phyloP scores from a whole-genome alignment of 2,888 invertebrate species.

The Exocentrus adspersus region DNA sequence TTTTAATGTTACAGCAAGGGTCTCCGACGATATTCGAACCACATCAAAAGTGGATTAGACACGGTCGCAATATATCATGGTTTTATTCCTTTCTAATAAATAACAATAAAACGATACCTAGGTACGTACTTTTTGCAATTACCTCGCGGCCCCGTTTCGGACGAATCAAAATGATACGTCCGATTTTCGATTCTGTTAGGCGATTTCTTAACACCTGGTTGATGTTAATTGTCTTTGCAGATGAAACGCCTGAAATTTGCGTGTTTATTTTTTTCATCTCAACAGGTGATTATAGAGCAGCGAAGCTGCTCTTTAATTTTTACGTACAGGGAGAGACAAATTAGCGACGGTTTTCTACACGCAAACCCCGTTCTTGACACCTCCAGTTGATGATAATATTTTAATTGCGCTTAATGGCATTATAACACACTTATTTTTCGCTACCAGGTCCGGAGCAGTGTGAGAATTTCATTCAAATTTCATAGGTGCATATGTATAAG shows the following conservation, averaged over 20 bases:
- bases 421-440: conserved; percentile 15
- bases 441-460: too few relatives aligned
- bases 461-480: too few relatives aligned
- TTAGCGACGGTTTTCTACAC: not conserved
- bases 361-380: not conserved
- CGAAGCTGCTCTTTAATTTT: not conserved
- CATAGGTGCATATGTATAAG: too few relatives aligned
- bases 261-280: not conserved
- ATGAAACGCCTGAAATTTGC: not conserved
- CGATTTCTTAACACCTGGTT: not conserved
- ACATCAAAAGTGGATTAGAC: not conserved
- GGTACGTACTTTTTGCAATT: too few relatives aligned
- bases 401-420: conserved; percentile 8
- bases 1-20: not conserved
- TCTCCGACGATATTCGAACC: not conserved
- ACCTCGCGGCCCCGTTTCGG: too few relatives aligned
- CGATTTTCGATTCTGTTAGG: too few relatives aligned
- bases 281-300: not conserved
- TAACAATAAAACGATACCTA: not conserved
- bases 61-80: not conserved
- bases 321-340: not conserved
- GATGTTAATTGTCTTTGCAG: not conserved
- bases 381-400: conserved; percentile 6
- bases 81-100: not conserved
- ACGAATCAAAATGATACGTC: too few relatives aligned